A percentile compares a stretch with the other conserved stretches of the same genome.
phyloP scores from a whole-genome alignment of 2,113 vertebrate genomes.

The Coryphaenoides rupestris region DNA sequence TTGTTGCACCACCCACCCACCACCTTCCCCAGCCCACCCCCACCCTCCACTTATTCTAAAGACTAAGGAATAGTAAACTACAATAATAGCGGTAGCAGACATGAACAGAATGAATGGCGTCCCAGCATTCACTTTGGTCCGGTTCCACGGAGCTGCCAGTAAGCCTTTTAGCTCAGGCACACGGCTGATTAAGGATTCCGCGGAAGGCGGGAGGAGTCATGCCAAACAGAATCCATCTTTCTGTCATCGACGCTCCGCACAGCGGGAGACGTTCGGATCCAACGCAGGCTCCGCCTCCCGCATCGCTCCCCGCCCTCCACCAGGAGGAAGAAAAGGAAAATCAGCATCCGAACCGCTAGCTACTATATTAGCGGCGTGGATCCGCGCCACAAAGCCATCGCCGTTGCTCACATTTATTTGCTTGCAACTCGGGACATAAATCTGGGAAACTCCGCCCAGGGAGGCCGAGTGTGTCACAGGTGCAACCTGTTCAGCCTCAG shows the following conservation, averaged over 20 bases:
- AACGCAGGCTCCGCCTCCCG: conserved; percentile 31
- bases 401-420: conserved; percentile 3
- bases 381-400: not conserved
- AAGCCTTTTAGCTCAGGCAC: conserved; percentile 67
- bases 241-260: conserved; percentile 43
- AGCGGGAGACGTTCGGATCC: conserved; percentile 36
- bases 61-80: conserved; percentile 34
- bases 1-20: too few species aligned
- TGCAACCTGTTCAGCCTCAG: conserved; percentile 1
- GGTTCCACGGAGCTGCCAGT: conserved; percentile 62
- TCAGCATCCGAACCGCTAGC: not conserved
- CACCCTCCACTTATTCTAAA: conserved; percentile 39
- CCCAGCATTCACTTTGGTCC: conserved; percentile 36
- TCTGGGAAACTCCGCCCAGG: not conserved
- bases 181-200: conserved; percentile 41
- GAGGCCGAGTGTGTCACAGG: not conserved
- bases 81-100: conserved; percentile 33
- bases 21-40: too few species aligned
- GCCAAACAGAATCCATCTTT: conserved; percentile 48
- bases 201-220: conserved; percentile 42
- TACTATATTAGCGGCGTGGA: not conserved
- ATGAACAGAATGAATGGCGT: conserved; percentile 48
- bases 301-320: conserved; percentile 21
- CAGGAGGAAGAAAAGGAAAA: not conserved
- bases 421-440: not conserved